Base-by-base conservation (phyloP, 2,888 invertebrate genomes). In the Tanytarsus gracilentus region DNA sequence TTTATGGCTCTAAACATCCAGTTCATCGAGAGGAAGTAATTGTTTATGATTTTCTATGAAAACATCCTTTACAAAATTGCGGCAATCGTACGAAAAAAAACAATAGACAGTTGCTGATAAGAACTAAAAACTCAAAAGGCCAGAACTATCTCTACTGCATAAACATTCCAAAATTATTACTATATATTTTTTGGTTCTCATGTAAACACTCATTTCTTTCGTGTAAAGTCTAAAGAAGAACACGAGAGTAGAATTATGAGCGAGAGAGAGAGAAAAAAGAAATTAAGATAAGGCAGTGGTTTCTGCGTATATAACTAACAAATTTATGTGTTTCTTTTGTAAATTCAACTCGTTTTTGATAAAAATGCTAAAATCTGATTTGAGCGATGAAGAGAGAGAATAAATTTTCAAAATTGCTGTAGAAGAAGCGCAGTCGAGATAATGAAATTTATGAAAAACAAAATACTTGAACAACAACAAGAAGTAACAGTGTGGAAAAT, bases 281-380 rank as follows among this genome's bases (percentile, higher is more conserved):
- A n/a, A 48, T 58, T 58, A 40, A 53, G 53, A 58, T 56, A 56
- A 56, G 58, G n/a, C 9, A 58, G 21, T 18, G 27, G n/a, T n/a
- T n/a, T n/a, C n/a, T n/a, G n/a, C 21, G 44, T 44, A 23, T 7
- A 18, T 23, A 21, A 21, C 44, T 44, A 44, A 44, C 16, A 27
- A 56, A 58, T 48, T 58, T 58, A 48, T 58, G 58, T 27, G 18
- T 25, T 58, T 44, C 48, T 58, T 29, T 48, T 58, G 58, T 39
- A 18, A 40, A 48, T 44, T 48, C 27, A 30, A 18, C 26, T 16
- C 7, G 36, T 30, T 55, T 30, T 30, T 58, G 27, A 49, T 49
- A 44, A 44, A 44, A 44, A 44, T 44, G 44, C 23, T 40, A 4
- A 44, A 44, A 18, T 48, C 29, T 48, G 25, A 58, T 16, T 44